Evolutionary conservation across 1,140 invertebrate genomes (phyloP), one percentile per base, ranked within the genome.

Genomic region (Hylaeus volcanicus): DNA sequence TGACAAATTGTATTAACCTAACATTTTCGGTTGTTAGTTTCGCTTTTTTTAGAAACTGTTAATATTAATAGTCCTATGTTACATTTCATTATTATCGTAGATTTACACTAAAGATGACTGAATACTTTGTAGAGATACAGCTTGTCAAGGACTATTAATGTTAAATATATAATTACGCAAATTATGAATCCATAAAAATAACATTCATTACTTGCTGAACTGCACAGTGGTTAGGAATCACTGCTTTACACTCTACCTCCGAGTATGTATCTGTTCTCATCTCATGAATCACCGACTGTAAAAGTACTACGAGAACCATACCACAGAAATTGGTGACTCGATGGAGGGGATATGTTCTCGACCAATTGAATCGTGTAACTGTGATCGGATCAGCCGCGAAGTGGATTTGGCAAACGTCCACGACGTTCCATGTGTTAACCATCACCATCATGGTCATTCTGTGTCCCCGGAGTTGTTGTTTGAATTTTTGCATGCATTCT

Each of bases 401-500:
- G 39, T 15, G 39, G 37, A 60, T 39, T 26, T 26, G 15, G 37
- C 26, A 2, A 60, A n/a, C 43, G 51, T 48, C 26, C 51, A 39
- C 2, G 1, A 11, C 4, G 14, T 15, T 45, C 8, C 12, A 26
- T 45, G n/a, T 11, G 63, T 12, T 68, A 43, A 48, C 9, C 43
- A 58, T 65, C 77, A 83, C 69, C 14, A 48, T 63, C 26, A n/a
- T 43, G 63, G n/a, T 48, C 85, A 80, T 84, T 65, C 39, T 58
- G 53, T 83, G 81, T 75, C 39, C 66, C 15, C 55, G 41, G 71
- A 63, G 65, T 74, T 87, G 85, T 82, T 83, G 86, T 88, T 87
- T 87, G 74, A 78, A 83, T 79, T 84, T 84, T 76, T 88, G 81
- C 84, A 88, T 86, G 84, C 66, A 61, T 71, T 75, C 81, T 71